Percentiles rank a stretch among this genome's conserved stretches.
Evolutionary conservation across 37 sponge, comb jelly and placozoan genomes (phyloP).

Genomic region (Chondrilla cf. caribensis): DNA sequence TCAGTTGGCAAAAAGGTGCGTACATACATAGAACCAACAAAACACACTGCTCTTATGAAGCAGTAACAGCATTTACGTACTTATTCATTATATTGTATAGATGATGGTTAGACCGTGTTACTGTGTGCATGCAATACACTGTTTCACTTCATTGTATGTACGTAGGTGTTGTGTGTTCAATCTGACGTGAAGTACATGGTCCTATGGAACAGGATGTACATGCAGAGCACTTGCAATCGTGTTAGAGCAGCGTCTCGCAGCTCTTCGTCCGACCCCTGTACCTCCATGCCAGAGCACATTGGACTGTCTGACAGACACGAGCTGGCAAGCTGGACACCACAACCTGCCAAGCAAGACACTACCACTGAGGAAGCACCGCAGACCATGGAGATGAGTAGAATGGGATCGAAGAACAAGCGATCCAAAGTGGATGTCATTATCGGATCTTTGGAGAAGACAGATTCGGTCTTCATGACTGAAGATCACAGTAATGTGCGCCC

Average conservation of each 20-base stretch:
- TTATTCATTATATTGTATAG: no score
- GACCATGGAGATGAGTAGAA: neutral
- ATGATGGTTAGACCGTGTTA: no score
- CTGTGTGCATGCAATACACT: no score
- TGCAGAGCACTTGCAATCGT: conserved; percentile 2
- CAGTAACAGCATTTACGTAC: no score
- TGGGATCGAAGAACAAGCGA: neutral
- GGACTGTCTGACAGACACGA: neutral
- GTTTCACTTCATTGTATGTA: neutral
- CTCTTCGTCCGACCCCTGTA: neutral
- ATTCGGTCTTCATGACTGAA: no score
- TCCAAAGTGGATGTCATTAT: neutral
- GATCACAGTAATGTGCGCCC: no score
- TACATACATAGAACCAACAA: no score
- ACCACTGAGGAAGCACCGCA: neutral
- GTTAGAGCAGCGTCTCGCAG: neutral
- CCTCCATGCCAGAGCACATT: neutral
- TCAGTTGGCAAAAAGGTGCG: neutral
- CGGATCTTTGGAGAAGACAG: neutral
- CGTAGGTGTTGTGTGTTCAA: conserved; percentile 33
- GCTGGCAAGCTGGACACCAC: conserved; percentile 2
- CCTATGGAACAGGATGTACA: conserved; percentile 50
- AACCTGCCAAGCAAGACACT: neutral
- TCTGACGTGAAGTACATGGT: conserved; percentile 36
- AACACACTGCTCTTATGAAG: no score